phyloP scores from a whole-genome alignment of 2,888 invertebrate species.

The Hydraecia micacea region DNA sequence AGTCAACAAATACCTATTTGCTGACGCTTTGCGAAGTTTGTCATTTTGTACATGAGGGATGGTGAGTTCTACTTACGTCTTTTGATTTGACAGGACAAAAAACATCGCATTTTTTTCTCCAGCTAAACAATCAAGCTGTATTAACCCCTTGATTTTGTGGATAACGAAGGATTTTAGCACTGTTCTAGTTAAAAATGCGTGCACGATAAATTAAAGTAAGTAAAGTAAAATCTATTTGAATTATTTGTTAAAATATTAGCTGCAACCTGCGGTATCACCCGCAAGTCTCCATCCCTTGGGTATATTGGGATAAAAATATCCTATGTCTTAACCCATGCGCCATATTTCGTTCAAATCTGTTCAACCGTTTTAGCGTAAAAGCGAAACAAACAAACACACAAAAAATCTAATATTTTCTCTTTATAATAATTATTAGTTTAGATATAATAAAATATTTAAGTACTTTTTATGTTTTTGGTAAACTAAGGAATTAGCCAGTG shows the following conservation, averaged over 20 bases:
- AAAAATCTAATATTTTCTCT: no score
- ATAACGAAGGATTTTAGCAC: neutral
- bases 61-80: constrained; percentile 70
- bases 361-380: no score
- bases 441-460: neutral
- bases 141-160: neutral
- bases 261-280: no score
- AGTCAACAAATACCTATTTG: constrained; percentile 84
- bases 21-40: constrained; percentile 82
- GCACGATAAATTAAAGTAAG: neutral
- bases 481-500: neutral
- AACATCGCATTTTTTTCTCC: neutral
- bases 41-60: constrained; percentile 78
- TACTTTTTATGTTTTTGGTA: neutral
- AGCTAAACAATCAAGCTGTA: neutral
- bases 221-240: neutral
- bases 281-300: no score
- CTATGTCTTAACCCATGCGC: no score
- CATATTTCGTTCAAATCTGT: no score
- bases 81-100: neutral
- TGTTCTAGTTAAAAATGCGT: neutral
- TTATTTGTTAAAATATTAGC: no score
- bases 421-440: no score
- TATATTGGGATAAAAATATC: no score
- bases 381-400: no score